These are phyloP conservation scores for Datnioides undecimradiatus DNA, from an alignment of 2,113 vertebrate species.

Conservation along the genomic window DNA sequence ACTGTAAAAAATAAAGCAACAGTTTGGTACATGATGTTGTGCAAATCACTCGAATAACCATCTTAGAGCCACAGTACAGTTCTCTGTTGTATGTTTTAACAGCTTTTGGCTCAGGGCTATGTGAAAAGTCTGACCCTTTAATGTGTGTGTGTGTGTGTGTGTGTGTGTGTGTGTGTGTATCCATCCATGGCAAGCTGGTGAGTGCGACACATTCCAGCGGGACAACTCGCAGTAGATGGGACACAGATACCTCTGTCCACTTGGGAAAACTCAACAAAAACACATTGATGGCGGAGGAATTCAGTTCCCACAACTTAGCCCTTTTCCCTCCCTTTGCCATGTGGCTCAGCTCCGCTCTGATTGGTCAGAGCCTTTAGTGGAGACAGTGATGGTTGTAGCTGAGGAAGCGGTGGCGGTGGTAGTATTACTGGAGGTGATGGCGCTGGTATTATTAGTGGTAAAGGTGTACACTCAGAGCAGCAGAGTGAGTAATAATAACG, in stretches of 20 bases:
- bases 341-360: not conserved
- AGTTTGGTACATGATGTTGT: not conserved
- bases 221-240: slow-evolving; percentile 52
- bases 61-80: not conserved
- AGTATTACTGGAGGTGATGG: slow-evolving; percentile 25
- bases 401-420: not conserved
- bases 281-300: slow-evolving; percentile 7
- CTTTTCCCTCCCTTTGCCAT: not conserved
- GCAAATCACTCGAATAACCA: slow-evolving; percentile 12
- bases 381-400: not conserved
- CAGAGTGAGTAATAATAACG: not conserved
- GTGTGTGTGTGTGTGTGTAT: slow-evolving; percentile 16
- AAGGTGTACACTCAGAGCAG: slow-evolving; percentile 4
- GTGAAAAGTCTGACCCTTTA: slow-evolving; percentile 27
- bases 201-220: slow-evolving; percentile 69
- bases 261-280: slow-evolving; percentile 44
- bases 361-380: not conserved
- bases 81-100: slow-evolving; percentile 32
- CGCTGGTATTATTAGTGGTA: not conserved
- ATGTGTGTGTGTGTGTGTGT: slow-evolving; percentile 25
- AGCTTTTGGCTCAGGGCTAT: slow-evolving; percentile 15
- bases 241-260: slow-evolving; percentile 68
- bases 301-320: slow-evolving; percentile 1
- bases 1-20: not conserved
- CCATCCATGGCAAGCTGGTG: slow-evolving; percentile 56